Percentiles rank a stretch among this genome's conserved stretches.
Conservation (phyloP, 2,797 vertebrate species). For the Bradypodion pumilum region DNA sequence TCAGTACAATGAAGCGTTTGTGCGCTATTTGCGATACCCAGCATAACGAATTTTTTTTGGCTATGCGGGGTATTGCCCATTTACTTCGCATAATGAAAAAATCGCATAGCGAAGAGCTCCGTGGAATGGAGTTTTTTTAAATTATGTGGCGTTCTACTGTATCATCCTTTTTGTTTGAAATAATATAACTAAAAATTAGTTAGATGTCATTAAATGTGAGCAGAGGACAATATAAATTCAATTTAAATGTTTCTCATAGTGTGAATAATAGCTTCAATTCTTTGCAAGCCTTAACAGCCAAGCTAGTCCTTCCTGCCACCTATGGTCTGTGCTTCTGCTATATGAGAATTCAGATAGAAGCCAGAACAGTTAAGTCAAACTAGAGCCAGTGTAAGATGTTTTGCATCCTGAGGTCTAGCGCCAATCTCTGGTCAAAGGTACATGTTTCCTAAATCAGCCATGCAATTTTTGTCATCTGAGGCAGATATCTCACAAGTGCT, state of each 20-base stretch:
- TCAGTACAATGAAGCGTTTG: too few species aligned
- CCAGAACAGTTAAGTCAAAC: background rate
- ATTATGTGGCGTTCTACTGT: too few species aligned
- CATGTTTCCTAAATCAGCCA: too few species aligned
- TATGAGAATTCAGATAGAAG: background rate
- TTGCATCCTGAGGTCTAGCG: background rate
- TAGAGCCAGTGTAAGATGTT: background rate
- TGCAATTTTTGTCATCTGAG: background rate
- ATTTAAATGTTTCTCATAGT: background rate
- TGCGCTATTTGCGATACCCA: too few species aligned
- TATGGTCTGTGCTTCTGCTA: background rate
- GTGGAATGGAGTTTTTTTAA: too few species aligned
- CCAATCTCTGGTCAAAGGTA: too few species aligned
- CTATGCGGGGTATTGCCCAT: too few species aligned
- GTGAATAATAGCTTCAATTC: background rate
- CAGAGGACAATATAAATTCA: background rate
- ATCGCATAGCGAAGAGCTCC: too few species aligned
- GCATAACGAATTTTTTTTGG: too few species aligned
- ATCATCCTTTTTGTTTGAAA: background rate
- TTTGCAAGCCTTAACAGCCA: background rate
- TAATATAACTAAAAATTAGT: background rate
- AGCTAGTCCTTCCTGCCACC: background rate
- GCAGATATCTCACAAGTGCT: background rate
- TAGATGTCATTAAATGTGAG: background rate
- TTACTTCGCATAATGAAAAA: too few species aligned